Evolutionary conservation across 2,888 invertebrate genomes (phyloP), one percentile per base, ranked within the genome.

Genomic region (Phytoseiulus persimilis): DNA sequence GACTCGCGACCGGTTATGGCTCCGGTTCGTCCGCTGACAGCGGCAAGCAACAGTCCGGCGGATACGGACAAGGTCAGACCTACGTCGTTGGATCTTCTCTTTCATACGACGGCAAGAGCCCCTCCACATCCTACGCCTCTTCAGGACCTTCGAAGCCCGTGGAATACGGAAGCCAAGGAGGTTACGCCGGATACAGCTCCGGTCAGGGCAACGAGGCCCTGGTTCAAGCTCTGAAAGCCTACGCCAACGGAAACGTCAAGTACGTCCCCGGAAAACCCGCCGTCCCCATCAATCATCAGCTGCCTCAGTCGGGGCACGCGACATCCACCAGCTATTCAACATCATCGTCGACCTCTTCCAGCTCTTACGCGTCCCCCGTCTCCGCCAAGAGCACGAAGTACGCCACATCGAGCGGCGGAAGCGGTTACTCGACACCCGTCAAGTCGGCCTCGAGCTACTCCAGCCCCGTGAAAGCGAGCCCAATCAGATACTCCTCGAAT

Each of bases 181-280:
- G 33, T 9, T 87, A 87, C 87, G 5, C 87, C 33, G 87, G 87
- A 6, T 87, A 87, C 45, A 39, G 39, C 33, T 39, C 87, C 6
- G 33, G 87, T 11, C 39, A 45, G 11, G 33, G 87, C 33, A 87
- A 87, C 87, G 87, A 87, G 45, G 87, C 87, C 18, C 33, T 87
- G 0, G 87, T 87, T 87, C 87, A 33, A 23, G 87, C 87, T 28
- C 33, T 87, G 5, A 87, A 87, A 31, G 87, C 32, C 11, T 87
- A 87, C 87, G 87, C 87, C 33, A 87, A 87, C 33, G 87, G 87
- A 28, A 87, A 87, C 9, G 87, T 87, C 1, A 87, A 87, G 33
- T 87, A 87, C 87, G 87, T 87, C 0, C 87, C 87, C 45, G 87
- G 87, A 6, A 87, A 87, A 33, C 87, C 87, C 32, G 87, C 87